Conservation (phyloP, 2,888 invertebrate species). For the Tribolium freemani region DNA sequence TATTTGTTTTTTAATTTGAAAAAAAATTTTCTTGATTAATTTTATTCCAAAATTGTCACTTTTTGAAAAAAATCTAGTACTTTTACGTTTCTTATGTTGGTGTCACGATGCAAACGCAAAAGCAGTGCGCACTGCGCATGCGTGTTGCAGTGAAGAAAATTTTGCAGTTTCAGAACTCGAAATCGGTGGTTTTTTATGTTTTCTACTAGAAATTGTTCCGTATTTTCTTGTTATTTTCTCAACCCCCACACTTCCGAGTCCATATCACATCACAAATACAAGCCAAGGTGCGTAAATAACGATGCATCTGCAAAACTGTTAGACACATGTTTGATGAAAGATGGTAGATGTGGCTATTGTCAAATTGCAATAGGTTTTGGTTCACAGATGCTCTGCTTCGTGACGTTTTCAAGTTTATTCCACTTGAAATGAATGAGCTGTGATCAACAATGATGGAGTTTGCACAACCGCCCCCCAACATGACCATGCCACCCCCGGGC, state of each 20-base stretch:
- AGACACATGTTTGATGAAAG: conserved; percentile 12
- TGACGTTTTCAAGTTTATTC: background rate
- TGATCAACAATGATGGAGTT: conserved; percentile 60
- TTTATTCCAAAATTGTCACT: too few relatives aligned
- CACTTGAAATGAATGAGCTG: background rate
- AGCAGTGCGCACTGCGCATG: background rate
- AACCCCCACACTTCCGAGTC: background rate
- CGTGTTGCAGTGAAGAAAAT: background rate
- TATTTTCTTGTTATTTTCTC: background rate
- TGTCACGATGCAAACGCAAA: background rate
- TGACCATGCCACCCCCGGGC: conserved; percentile 66
- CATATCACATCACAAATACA: background rate
- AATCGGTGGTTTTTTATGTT: conserved; percentile 2
- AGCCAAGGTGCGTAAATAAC: background rate
- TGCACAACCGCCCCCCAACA: conserved; percentile 67
- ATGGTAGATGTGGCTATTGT: conserved; percentile 17
- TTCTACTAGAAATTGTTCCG: background rate
- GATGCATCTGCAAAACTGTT: background rate
- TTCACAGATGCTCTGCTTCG: conserved; percentile 1
- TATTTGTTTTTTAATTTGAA: too few relatives aligned
- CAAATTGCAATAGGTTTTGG: background rate
- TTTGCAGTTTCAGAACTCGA: background rate
- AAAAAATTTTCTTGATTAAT: too few relatives aligned
- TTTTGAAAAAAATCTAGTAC: background rate
- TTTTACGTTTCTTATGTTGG: background rate